phyloP scores from a whole-genome alignment of 2,888 invertebrate genomes.

The Ctenicera cuprea region DNA sequence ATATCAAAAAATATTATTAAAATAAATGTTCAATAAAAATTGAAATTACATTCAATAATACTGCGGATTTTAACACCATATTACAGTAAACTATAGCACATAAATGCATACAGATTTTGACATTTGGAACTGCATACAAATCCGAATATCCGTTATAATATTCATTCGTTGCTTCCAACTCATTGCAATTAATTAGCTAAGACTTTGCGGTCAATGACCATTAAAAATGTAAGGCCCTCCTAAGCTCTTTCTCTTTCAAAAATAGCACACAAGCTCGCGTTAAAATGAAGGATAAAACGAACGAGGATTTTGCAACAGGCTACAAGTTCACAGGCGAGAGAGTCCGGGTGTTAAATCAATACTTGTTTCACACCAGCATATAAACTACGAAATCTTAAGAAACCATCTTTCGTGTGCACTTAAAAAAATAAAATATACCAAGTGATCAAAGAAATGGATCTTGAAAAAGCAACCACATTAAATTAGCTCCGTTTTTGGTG shows the following conservation, averaged over 20 bases:
- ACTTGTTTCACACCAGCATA: constrained; percentile 21
- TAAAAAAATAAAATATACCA: background rate
- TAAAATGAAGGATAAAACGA: constrained; percentile 12
- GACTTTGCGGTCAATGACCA: background rate
- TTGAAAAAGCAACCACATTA: background rate
- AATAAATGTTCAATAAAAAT: too few relatives aligned
- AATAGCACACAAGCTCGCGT: background rate
- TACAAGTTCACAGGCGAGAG: constrained; percentile 4
- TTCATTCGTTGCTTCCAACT: too few relatives aligned
- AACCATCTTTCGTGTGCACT: background rate
- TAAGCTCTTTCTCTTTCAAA: background rate
- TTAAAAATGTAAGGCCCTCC: background rate
- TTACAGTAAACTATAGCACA: too few relatives aligned
- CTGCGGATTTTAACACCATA: too few relatives aligned
- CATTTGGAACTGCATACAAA: too few relatives aligned
- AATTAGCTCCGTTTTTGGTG: too few relatives aligned
- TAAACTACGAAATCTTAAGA: constrained; percentile 9
- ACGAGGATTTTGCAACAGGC: constrained; percentile 16
- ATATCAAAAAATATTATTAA: too few relatives aligned
- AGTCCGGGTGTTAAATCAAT: constrained; percentile 28
- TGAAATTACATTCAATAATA: too few relatives aligned
- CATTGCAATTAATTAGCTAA: background rate
- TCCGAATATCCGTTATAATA: too few relatives aligned
- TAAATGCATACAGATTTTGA: too few relatives aligned
- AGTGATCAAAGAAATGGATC: background rate